Evolutionary conservation across 2,888 invertebrate species (phyloP), one percentile per base, ranked within the genome.

Genomic region (Platypus cylindrus): DNA sequence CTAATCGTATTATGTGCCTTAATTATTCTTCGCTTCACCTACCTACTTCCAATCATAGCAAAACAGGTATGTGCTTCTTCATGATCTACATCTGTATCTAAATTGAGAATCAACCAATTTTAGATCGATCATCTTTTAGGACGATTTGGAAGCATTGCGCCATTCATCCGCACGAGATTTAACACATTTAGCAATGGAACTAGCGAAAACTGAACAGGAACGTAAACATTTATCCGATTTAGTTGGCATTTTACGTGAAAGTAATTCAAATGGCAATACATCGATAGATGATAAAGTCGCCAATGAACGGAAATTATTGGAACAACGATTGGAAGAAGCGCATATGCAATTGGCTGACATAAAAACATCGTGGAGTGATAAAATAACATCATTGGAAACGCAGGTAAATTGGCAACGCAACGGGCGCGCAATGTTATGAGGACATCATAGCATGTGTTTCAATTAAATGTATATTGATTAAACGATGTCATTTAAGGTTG

Each of bases 351-450:
- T 90, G 18, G 79, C 83, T 0, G 87, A 90, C 51, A 85, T 90
- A 45, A 90, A 91, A 58, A 83, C 84, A 1, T 83, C 84, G 0
- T 90, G 90, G 90, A 89, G 87, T 51, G 82, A 84, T 9, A 87
- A 89, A 59, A 90, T 90, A 49, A 75, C 85, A 11, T 77, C 82
- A 1, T 63, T 90, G 24, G 90, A 91, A 58, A 85, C 85, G n/a
- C 90, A 91, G 73, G 81, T 84, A 53, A 39, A 38, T 37, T 18
- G 9, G 3, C 4, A n/a, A 9, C 8, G 13, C 13, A 13, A 30
- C 23, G 8, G 9, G 4, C 9, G 5, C 5, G 20, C 5, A 8
- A 11, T 9, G 23, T 31, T 31, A 11, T 8, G 12, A 26, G 12
- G 12, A 11, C 11, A 11, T 9, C 11, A 20, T 13, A 13, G 9